Evolutionary conservation across 2,888 invertebrate genomes (phyloP), one percentile per base, ranked within the genome.

Genomic region (Hydriomena furcata): DNA sequence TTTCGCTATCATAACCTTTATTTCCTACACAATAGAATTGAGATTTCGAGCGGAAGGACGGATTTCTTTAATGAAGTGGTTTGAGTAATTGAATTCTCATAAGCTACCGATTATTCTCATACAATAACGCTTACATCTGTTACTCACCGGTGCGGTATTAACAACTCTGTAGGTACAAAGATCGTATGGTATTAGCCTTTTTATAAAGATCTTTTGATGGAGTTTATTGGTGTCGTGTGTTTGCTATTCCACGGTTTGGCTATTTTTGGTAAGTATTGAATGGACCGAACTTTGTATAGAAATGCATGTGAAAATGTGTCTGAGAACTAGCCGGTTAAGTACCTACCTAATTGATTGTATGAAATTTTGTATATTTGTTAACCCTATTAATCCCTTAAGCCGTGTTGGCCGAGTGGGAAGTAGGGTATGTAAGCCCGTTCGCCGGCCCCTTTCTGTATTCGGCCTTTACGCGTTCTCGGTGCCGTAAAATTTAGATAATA

Each of bases 11-110:
- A 59, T 68, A 57, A 38, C 43, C 47, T 56, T 58, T 58, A 56
- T 51, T 12, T 10, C 34, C 30, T 28, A 32, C 21, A 11, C 20
- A 28, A 57, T 55, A 57, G 43, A 41, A 44, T 48, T 31, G 42
- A 55, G 21, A 51, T 34, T 55, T 50, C 35, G 44, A 40, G 69
- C 68, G 72, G 66, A 72, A 72, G 66, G 71, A 65, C 47, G 45
- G 58, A 55, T 60, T 57, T 59, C 53, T 60, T 59, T 60, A 60
- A 58, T 61, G 50, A 61, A 58, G 54, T 53, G 49, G 30, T 54
- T 31, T 45, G 40, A 42, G 45, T 57, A 58, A 55, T 53, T 61
- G 58, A 50, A 56, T 52, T 51, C 36, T 37, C 46, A 52, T 46
- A 40, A 8, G 36, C 36, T 47, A 31, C 45, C 42, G 43, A 34